These are phyloP conservation scores for Alligator sinensis DNA, from an alignment of 2,113 vertebrate species.

Conservation along the genomic window DNA sequence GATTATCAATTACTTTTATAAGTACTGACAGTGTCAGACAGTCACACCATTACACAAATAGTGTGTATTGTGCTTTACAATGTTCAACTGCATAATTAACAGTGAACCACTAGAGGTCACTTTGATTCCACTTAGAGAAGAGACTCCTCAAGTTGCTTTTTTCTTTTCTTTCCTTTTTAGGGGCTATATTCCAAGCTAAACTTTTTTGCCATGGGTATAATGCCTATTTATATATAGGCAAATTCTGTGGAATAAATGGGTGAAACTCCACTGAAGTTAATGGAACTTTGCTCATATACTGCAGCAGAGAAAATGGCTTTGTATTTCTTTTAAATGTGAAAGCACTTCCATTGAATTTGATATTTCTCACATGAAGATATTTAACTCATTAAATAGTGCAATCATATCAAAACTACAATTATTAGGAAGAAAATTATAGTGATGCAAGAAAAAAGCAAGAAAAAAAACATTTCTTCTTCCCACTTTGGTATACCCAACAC, in stretches of 20 bases:
- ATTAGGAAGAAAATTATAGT: not conserved
- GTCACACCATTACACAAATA: fast-evolving
- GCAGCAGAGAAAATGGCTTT: slow-evolving; percentile 46
- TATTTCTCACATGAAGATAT: slow-evolving; percentile 55
- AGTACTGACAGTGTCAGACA: not conserved
- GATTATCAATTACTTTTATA: not conserved
- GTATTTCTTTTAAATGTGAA: slow-evolving; percentile 56
- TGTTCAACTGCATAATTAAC: not conserved
- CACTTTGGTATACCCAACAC: not conserved
- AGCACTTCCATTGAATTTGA: slow-evolving; percentile 38
- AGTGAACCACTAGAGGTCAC: slow-evolving; percentile 76
- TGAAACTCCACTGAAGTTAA: slow-evolving; percentile 42
- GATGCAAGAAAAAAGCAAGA: not conserved
- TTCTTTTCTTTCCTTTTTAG: fast-evolving
- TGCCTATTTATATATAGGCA: not conserved
- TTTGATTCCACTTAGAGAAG: slow-evolving; percentile 59
- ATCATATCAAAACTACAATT: slow-evolving; percentile 13
- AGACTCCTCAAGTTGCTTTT: not conserved
- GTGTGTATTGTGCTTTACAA: not conserved
- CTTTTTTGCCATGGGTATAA: not conserved
- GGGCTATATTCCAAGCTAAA: not conserved
- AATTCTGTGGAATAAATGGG: slow-evolving; percentile 2
- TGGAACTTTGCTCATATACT: slow-evolving; percentile 21
- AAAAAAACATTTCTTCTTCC: not conserved
- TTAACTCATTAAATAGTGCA: slow-evolving; percentile 47